Evolutionary conservation across 2,113 vertebrate genomes (phyloP).

Genomic region (Leucosticte australis): DNA sequence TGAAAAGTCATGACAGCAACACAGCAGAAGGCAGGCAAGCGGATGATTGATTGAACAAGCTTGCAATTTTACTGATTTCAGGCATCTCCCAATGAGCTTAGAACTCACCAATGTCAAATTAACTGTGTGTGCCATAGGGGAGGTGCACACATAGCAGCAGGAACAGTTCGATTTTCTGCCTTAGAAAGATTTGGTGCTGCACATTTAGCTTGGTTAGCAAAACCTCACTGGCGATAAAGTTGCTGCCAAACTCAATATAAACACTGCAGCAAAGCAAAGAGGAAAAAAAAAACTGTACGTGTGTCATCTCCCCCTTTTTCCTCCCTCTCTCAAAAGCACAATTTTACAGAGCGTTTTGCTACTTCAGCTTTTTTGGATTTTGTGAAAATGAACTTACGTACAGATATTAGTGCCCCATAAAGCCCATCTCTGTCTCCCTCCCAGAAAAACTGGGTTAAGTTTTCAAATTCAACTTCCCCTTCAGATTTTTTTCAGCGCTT

Average conservation of each 20-base stretch:
- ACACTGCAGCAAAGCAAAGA: constrained; percentile 5
- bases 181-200: constrained; percentile 49
- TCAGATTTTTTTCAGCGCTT: background rate
- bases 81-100: constrained; percentile 10
- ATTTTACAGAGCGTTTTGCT: background rate
- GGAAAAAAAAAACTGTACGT: background rate
- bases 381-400: background rate
- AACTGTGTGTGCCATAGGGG: background rate
- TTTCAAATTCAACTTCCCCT: constrained; percentile 6
- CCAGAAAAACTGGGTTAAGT: background rate
- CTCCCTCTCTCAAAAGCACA: background rate
- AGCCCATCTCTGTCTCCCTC: background rate
- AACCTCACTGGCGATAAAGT: background rate
- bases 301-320: background rate
- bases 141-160: background rate
- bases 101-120: constrained; percentile 39
- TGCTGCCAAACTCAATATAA: constrained; percentile 50
- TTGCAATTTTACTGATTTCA: constrained; percentile 28
- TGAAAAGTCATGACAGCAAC: constrained; percentile 34
- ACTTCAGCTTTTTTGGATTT: constrained; percentile 32
- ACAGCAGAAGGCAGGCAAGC: background rate
- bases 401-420: background rate
- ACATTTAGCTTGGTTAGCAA: constrained; percentile 59
- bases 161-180: constrained; percentile 58
- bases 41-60: constrained; percentile 26